Base-by-base conservation (phyloP, 2,888 invertebrate species). In the Thecocarcelia acutangulata region DNA sequence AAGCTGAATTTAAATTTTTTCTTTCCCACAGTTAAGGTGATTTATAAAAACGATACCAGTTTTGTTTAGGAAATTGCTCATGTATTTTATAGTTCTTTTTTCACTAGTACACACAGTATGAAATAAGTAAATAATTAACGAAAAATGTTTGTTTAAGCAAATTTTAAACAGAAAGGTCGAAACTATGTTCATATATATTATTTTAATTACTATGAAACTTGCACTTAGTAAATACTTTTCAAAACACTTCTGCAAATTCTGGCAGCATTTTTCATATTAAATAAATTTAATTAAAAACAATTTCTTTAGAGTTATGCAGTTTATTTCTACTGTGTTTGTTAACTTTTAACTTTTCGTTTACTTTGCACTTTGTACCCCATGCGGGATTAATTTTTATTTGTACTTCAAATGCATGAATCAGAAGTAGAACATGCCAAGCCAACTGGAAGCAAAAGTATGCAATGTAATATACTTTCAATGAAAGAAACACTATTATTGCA, bases 351-450 rank as follows among this genome's bases (percentile, higher is more conserved):
- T 54, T 59, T 59, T 68, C 9, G 8, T 66, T 64, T 40, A 46
- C 19, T 28, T 40, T 76, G 56, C 66, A 72, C 42, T 80, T 75
- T 74, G 80, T 64, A 44, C 64, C 15, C 33, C 69, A 64, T 37
- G 64, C 75, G 46, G 70, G 58, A 21, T 19, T 48, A 15, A 9
- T 28, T 54, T 28, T 6, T n/a, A 11, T 33, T 44, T 24, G 15
- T 28, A n/a, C n/a, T 37, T 24, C 3, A 13, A 33, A 19, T 61
- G 40, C 37, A 54, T 76, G 72, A 76, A 48, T 80, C 80, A 80
- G 72, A 68, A 72, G 52, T 61, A 46, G 46, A 12, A 19, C 46
- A 46, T 17, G 40, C 2, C 54, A 40, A 63, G 8, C 52, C 44
- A 46, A 33, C 24, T 72, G 42, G 40, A 33, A 59, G 42, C 12